Conservation (phyloP, 1,140 invertebrate species). For the Hestina assimilis region DNA sequence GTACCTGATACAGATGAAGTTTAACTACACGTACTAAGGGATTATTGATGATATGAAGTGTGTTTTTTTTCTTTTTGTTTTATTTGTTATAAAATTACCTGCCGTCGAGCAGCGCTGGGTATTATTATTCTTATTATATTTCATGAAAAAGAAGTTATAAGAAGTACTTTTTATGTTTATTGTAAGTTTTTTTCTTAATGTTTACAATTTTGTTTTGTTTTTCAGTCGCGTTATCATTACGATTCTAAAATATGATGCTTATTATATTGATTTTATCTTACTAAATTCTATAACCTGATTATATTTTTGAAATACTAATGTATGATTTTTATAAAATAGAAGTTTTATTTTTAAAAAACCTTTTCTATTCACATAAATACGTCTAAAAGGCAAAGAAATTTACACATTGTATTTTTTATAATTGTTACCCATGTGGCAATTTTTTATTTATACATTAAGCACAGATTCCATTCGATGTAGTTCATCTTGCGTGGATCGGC, state of each 20-base stretch:
- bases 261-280: background rate
- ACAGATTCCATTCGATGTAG: too few relatives aligned
- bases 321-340: background rate
- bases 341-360: background rate
- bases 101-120: too few relatives aligned
- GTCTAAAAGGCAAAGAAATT: too few relatives aligned
- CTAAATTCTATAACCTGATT: background rate
- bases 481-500: too few relatives aligned
- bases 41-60: background rate
- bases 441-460: too few relatives aligned
- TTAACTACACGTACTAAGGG: slow-evolving; percentile 83
- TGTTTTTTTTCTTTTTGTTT: too few relatives aligned
- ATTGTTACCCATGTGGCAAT: too few relatives aligned
- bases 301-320: background rate
- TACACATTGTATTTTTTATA: too few relatives aligned
- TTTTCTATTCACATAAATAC: background rate
- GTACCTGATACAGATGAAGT: slow-evolving; percentile 89
- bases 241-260: background rate
- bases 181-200: background rate
- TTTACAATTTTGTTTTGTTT: background rate
- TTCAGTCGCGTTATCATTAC: background rate
- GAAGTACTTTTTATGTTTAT: background rate
- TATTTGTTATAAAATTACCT: too few relatives aligned
- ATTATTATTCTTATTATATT: too few relatives aligned
- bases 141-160: too few relatives aligned